Evolutionary conservation across 2,797 vertebrate genomes (phyloP), one percentile per base, ranked within the genome.

Genomic region (Sardinella longiceps): DNA sequence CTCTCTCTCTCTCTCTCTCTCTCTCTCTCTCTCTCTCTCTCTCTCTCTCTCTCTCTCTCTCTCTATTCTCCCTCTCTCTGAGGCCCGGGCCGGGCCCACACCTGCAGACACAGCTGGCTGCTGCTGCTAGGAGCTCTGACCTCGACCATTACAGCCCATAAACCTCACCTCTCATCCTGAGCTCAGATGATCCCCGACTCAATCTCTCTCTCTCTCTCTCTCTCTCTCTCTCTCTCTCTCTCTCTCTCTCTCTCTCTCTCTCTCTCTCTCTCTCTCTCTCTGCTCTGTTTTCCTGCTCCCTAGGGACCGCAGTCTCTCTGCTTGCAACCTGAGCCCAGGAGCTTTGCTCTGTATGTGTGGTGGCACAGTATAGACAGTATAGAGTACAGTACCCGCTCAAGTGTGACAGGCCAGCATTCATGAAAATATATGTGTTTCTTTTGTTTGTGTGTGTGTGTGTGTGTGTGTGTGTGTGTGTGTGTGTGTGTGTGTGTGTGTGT

Each of bases 31-130:
- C 30, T 70, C 63, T 70, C 63, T 70, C 28, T 70, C 11, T 33
- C 63, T 15, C 28, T 33, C 63, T 33, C 63, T 70, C 63, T 70
- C 28, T 33, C 28, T 30, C 11, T 33, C 66, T 74, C 2, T 15
- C 66, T n/a, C n/a, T n/a, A n/a, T n/a, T 70, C 63, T 70, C 28
- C 33, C 28, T 30, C 11, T 33, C 66, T 74, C 2, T 15, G n/a
- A n/a, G n/a, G n/a, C n/a, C 66, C 56, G 85, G 82, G 6, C 46
- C n/a, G 30, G 30, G 43, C 9, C 48, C 56, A 88, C 85, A 88
- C 85, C 87, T 88, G 87, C 80, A 82, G 74, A 5, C 80, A 86
- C 84, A 85, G 87, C 84, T 86, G 83, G 80, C 66, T 82, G 25
- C 18, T 45, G 81, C 80, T 37, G 14, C 63, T 37, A 12, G 2